Base-by-base conservation (phyloP, 2,797 vertebrate genomes). In the Diplodus puntazzo region DNA sequence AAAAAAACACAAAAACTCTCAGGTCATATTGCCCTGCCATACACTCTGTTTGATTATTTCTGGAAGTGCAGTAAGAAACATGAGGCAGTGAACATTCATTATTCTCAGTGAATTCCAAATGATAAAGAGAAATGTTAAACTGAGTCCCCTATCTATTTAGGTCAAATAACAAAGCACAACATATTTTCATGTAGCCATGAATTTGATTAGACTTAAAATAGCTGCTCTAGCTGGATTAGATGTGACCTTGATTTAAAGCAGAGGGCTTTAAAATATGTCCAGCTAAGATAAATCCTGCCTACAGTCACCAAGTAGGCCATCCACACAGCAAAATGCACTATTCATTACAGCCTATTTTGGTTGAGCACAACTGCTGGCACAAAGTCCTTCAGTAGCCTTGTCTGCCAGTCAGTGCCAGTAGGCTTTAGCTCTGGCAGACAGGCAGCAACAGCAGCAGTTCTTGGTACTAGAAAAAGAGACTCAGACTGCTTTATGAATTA, bases 401-500 rank as follows among this genome's bases (percentile, higher is more conserved):
- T 20, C 68, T 80, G 69, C 42, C 62, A 68, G 55, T 53, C 54
- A 20, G 34, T 77, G 62, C 66, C 67, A 53, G 54, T 34, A 21
- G 48, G 34, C 16, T 21, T 52, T 13, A 54, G 57, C 59, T 25
- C 8, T 34, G 55, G 63, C 25, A 62, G 55, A 54, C 52, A 57
- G 55, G 43, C 42, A 30, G 73, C 70, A 53, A 42, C 43, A 49
- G 66, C 67, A 30, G 69, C 18, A 57, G 61, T 14, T 21, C n/a
- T 54, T 64, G 62, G 30, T 75, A 30, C 64, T 49, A 65, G 69
- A 68, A 69, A 69, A 69, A 65, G 43, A 53, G 57, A 57, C 83
- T 88, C 79, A 79, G 77, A 71, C 75, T 85, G 77, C 46, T 59
- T 39, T 39, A 79, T 90, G 82, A 92, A 92, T 90, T 87, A 92